Percentiles rank a stretch among this genome's conserved stretches.
These are phyloP conservation scores for Pristionchus pacificus DNA, from an alignment of 1,140 invertebrate species.

Conservation along the genomic window DNA sequence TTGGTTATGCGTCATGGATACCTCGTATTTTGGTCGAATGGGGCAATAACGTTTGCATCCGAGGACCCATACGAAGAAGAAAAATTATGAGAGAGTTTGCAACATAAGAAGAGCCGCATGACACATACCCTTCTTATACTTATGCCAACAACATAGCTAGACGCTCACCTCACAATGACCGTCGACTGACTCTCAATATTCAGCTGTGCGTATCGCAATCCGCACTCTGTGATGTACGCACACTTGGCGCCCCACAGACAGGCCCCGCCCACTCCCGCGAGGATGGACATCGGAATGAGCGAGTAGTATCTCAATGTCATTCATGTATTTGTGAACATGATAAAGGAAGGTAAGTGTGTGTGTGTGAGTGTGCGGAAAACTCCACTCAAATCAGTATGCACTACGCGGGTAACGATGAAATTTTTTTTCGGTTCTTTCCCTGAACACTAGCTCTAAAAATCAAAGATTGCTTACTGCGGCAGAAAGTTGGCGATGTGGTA, in stretches of 20 bases:
- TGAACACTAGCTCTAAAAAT: slow-evolving; percentile 9
- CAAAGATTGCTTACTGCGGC: slow-evolving; percentile 66
- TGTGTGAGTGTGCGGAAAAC: not conserved
- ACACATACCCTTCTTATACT: not conserved
- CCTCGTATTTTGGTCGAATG: too few relatives aligned
- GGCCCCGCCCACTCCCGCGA: slow-evolving; percentile 77
- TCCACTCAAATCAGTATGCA: not conserved
- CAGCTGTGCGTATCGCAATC: slow-evolving; percentile 67
- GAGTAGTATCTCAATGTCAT: slow-evolving; percentile 66
- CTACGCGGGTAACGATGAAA: not conserved
- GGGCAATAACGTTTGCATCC: too few relatives aligned
- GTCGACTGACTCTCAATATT: slow-evolving; percentile 71
- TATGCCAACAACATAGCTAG: not conserved
- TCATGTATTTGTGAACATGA: not conserved
- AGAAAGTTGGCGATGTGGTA: slow-evolving; percentile 91
- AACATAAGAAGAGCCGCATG: too few relatives aligned
- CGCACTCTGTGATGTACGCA: slow-evolving; percentile 86
- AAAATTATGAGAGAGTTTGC: too few relatives aligned
- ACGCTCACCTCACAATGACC: slow-evolving; percentile 71
- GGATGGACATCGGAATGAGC: slow-evolving; percentile 82
- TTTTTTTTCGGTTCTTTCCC: not conserved
- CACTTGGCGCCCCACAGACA: slow-evolving; percentile 95
- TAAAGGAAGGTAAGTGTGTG: not conserved
- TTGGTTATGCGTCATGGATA: too few relatives aligned
- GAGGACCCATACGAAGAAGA: too few relatives aligned